Evolutionary conservation across 2,113 vertebrate genomes (phyloP), one percentile per base, ranked within the genome.

Genomic region (Cyprinodon variegatus): DNA sequence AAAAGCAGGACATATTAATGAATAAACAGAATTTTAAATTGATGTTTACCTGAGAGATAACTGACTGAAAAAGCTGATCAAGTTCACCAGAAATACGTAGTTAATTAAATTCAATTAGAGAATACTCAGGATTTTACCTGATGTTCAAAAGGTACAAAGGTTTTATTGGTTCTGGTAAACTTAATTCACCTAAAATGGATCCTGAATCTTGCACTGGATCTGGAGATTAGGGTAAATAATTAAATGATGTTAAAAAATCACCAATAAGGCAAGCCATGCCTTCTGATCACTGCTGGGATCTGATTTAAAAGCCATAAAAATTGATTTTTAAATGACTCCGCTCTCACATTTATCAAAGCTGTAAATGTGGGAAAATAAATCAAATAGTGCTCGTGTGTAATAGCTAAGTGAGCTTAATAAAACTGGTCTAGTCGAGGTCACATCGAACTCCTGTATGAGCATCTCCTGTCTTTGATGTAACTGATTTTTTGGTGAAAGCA

Each of bases 161-260:
- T 36, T 65, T 46, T 71, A 48, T 70, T 46, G 62, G 20, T 37
- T 82, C 78, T 71, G 78, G 50, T 68, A 48, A 22, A 63, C 66
- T 48, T 57, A 69, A 66, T 86, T 71, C 48, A 75, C 61, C 50
- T 86, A 65, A 79, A 39, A 61, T 0, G 50, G 72, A n/a, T 67
- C 66, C 46, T 70, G 72, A 72, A 83, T 67, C 71, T 74, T 59
- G 66, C 20, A 45, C 72, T 74, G 36, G 45, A 82, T 83, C 62
- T 67, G 20, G 62, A 77, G 67, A 57, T 45, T 3, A 1, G 4
- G 0, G 50, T 70, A 29, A 81, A 74, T 65, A 68, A 76, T 75
- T 81, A 15, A 73, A 53, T 5, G 5, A 53, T 53, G 12, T 74
- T 50, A 61, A 45, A 43, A 76, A 72, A 78, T 60, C 76, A 45